A percentile compares a stretch with the other conserved stretches of the same genome.
These are phyloP conservation scores for Mythimna lalbum DNA, from an alignment of 2,888 invertebrate species.

Conservation along the genomic window DNA sequence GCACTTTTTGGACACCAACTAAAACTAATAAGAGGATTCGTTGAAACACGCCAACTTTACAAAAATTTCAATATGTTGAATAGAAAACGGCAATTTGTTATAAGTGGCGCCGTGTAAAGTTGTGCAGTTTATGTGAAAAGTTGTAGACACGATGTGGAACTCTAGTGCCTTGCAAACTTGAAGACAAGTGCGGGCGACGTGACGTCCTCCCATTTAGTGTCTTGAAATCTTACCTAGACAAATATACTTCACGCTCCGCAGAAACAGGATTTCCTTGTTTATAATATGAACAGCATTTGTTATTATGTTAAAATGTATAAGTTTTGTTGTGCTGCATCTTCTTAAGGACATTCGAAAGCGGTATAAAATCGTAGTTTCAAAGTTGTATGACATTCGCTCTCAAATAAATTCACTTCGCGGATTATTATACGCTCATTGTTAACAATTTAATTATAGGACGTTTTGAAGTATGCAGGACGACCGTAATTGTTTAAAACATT, in stretches of 20 bases:
- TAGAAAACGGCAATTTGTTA: constrained; percentile 82
- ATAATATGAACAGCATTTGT: constrained; percentile 60
- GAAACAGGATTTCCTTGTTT: constrained; percentile 67
- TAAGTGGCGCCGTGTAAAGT: constrained; percentile 82
- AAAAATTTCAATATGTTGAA: constrained; percentile 81
- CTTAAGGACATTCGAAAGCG: constrained; percentile 35
- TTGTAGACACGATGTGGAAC: constrained; percentile 81
- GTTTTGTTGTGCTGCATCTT: constrained; percentile 60
- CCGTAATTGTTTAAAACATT: constrained; percentile 11
- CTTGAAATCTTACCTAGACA: constrained; percentile 74
- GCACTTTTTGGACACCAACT: constrained; percentile 59
- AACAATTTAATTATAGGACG: constrained; percentile 13
- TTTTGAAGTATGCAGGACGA: constrained; percentile 1
- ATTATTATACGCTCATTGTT: constrained; percentile 24
- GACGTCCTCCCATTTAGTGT: constrained; percentile 79
- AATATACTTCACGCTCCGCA: constrained; percentile 68
- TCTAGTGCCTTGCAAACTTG: constrained; percentile 79
- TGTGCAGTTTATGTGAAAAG: constrained; percentile 88
- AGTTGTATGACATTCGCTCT: constrained; percentile 16
- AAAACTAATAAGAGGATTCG: constrained; percentile 61
- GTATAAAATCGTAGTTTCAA: constrained; percentile 34
- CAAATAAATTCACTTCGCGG: constrained; percentile 31
- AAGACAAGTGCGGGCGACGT: constrained; percentile 86
- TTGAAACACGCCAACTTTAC: constrained; percentile 64
- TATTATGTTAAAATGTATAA: constrained; percentile 63